Percentiles rank a stretch among this genome's conserved stretches.
Conservation (phyloP, 92 coral and sea anemone genomes). For the Parazoanthus darwini region DNA sequence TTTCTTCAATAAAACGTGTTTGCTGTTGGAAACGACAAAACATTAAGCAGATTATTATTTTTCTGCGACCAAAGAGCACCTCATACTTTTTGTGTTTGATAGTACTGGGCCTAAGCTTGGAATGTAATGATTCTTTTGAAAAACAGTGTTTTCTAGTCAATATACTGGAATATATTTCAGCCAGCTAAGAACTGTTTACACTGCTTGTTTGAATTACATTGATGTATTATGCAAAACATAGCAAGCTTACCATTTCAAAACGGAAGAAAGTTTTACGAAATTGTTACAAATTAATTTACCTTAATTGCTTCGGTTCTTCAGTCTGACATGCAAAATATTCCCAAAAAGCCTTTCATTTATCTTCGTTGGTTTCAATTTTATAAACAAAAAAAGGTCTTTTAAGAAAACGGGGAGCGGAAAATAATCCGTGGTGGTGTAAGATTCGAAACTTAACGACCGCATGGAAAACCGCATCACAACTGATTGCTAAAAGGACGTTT, state of each 20-base stretch:
- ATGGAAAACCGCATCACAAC: too few relatives aligned
- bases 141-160: not conserved
- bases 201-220: not conserved
- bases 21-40: not conserved
- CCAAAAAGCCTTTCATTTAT: not conserved
- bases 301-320: not conserved
- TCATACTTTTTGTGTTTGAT: too few relatives aligned
- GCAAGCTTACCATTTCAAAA: not conserved
- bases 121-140: not conserved
- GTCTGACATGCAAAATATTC: not conserved
- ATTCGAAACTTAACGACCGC: not conserved
- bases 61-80: not conserved
- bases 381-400: not conserved
- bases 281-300: not conserved
- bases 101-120: not conserved
- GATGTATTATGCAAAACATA: not conserved
- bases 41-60: too few relatives aligned
- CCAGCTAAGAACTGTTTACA: not conserved
- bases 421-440: too few relatives aligned
- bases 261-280: not conserved
- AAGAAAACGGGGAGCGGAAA: not conserved
- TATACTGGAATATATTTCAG: not conserved
- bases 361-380: too few relatives aligned
- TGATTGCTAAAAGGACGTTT: too few relatives aligned
- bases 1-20: too few relatives aligned